Base-by-base conservation (phyloP, 2,888 invertebrate genomes). In the Protodeltote pygarga region DNA sequence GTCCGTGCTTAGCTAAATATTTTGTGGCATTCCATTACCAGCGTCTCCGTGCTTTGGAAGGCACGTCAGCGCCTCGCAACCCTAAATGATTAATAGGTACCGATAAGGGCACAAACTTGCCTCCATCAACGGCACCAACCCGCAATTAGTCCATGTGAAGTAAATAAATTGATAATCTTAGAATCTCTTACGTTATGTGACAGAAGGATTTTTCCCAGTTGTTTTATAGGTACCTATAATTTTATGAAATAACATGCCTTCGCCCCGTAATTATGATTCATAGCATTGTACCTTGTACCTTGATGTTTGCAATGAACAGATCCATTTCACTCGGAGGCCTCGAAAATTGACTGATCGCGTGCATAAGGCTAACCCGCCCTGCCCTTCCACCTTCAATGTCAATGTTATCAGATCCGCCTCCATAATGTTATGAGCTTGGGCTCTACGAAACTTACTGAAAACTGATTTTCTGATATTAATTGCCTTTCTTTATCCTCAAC, bases 341-440 rank as follows among this genome's bases (percentile, higher is more conserved):
- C 75, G 70, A 72, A 79, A 83, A 86, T 79, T 75, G 73, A 74
- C 64, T 65, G 77, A 71, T 87, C 77, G 87, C 87, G 87, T 87
- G 87, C 73, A 65, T 62, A 65, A 60, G 57, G 60, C 52, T 50
- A 57, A 55, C 69, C 66, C 74, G 72, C 72, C 66, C 60, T 69
- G 77, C 75, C 76, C 79, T 77, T 66, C 62, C 58, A 53, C 66
- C 47, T 35, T 25, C 80, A 85, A 85, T 80, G 83, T 79, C 85
- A 85, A 81, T 83, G 83, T 76, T 78, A 79, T 79, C 78, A 70
- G 77, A 74, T 77, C 54, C 54, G 34, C 40, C 49, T 51, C 47
- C 55, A 59, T 65, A 60, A 58, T 65, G 63, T 70, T 69, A 71
- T 60, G 64, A 64, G 63, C 49, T 45, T 53, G 44, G 49, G 65